phyloP scores from a whole-genome alignment of 92 coral and sea anemone genomes.

The Muricea muricata region DNA sequence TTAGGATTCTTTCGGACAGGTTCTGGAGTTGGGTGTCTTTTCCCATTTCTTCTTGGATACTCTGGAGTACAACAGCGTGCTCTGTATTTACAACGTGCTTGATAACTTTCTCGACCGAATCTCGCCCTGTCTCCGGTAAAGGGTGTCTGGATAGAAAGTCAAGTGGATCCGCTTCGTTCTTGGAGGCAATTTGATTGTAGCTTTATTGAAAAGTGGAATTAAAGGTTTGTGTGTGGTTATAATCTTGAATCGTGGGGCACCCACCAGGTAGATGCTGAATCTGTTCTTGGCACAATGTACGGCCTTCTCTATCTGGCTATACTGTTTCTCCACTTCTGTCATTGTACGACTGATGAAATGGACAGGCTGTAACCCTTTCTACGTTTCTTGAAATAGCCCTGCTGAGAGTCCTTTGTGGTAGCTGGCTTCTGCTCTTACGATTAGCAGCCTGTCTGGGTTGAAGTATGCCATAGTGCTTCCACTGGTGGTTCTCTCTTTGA shows the following conservation, averaged over 20 bases:
- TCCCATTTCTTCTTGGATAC: slow-evolving; percentile 53
- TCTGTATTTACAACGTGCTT: slow-evolving; percentile 38
- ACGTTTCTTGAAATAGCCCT: slow-evolving; percentile 64
- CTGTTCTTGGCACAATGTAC: slow-evolving; percentile 66
- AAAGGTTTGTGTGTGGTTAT: slow-evolving; percentile 70
- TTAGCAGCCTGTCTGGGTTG: slow-evolving; percentile 54
- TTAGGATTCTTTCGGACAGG: neutral
- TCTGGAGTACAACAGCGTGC: slow-evolving; percentile 1
- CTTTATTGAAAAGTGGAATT: slow-evolving; percentile 60
- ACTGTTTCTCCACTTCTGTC: slow-evolving; percentile 64
- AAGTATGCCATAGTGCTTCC: slow-evolving; percentile 59
- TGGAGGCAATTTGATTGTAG: slow-evolving; percentile 55
- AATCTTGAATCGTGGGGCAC: slow-evolving; percentile 58
- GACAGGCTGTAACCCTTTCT: slow-evolving; percentile 43
- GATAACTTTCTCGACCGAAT: slow-evolving; percentile 45
- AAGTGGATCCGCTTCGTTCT: slow-evolving; percentile 61
- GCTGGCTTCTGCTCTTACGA: slow-evolving; percentile 67
- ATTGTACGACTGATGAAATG: slow-evolving; percentile 68
- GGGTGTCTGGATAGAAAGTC: slow-evolving; percentile 70
- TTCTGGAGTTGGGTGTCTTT: slow-evolving; percentile 42
- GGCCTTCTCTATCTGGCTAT: slow-evolving; percentile 67
- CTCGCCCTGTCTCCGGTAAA: slow-evolving; percentile 58
- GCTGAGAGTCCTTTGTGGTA: slow-evolving; percentile 63
- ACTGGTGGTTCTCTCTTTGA: slow-evolving; percentile 59
- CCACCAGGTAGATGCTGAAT: slow-evolving; percentile 64